phyloP scores from a whole-genome alignment of 2,888 invertebrate species.

The Plagiodera versicolora region DNA sequence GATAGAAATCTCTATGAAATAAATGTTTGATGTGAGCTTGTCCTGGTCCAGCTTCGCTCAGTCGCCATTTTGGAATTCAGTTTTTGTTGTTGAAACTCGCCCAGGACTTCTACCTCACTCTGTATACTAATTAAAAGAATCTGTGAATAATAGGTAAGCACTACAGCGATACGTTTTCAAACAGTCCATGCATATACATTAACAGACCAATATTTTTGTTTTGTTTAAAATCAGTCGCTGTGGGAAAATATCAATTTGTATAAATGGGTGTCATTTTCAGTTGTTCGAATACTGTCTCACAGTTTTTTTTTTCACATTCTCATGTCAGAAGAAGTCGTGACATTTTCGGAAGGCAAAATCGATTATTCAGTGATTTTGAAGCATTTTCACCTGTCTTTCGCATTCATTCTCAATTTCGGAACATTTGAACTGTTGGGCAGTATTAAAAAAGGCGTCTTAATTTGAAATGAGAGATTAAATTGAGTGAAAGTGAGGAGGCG shows the following conservation, averaged over 20 bases:
- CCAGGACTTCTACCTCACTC: neutral
- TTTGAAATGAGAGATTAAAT: too few relatives aligned
- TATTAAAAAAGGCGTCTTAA: too few relatives aligned
- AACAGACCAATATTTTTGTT: constrained; percentile 42
- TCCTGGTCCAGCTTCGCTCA: constrained; percentile 6
- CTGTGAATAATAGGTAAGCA: constrained; percentile 40
- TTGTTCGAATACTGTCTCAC: constrained; percentile 14
- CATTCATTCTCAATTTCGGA: too few relatives aligned
- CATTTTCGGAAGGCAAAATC: too few relatives aligned
- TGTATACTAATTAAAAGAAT: constrained; percentile 26
- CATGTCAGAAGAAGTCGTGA: too few relatives aligned
- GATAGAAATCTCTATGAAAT: constrained; percentile 23
- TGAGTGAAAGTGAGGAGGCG: constrained; percentile 27
- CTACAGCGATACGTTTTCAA: constrained; percentile 41
- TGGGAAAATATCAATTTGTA: constrained; percentile 30
- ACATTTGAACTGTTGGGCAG: too few relatives aligned
- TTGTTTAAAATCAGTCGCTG: constrained; percentile 33
- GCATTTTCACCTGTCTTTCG: too few relatives aligned
- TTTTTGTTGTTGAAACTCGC: neutral
- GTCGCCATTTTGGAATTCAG: too few relatives aligned
- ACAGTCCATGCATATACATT: constrained; percentile 38
- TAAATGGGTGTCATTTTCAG: constrained; percentile 15
- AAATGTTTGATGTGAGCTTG: constrained; percentile 12
- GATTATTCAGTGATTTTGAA: too few relatives aligned
- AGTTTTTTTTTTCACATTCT: too few relatives aligned